A percentile compares a stretch with the other conserved stretches of the same genome.
phyloP scores from a whole-genome alignment of 2,888 invertebrate species.

The Pachliopta kotzebuea region DNA sequence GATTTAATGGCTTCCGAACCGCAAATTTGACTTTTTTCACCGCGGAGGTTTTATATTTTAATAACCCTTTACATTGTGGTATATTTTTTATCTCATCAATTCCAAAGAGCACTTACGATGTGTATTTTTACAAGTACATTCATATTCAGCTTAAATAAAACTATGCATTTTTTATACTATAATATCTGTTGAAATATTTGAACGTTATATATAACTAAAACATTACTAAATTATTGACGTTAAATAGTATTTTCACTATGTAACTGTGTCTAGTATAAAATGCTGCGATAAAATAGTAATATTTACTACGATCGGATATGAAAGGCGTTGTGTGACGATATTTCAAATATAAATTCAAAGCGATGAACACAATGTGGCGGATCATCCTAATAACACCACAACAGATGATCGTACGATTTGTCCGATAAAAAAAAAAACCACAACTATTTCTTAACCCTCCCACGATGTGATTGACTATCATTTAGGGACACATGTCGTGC shows the following conservation, averaged over 20 bases:
- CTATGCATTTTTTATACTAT: background rate
- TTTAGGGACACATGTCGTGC: slow-evolving; percentile 62
- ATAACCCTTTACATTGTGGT: slow-evolving; percentile 29
- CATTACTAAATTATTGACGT: background rate
- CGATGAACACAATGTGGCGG: too few relatives aligned
- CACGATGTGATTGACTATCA: slow-evolving; percentile 41
- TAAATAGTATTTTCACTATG: too few relatives aligned
- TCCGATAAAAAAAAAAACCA: slow-evolving; percentile 11
- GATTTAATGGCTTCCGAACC: slow-evolving; percentile 41
- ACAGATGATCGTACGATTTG: too few relatives aligned
- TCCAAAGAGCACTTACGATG: background rate
- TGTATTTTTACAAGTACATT: slow-evolving; percentile 18
- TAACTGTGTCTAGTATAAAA: too few relatives aligned
- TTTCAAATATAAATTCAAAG: too few relatives aligned
- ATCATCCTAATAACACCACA: background rate
- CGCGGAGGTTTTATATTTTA: slow-evolving; percentile 12
- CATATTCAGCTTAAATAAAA: background rate
- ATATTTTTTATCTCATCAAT: slow-evolving; percentile 8
- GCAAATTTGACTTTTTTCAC: slow-evolving; percentile 36
- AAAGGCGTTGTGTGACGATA: too few relatives aligned
- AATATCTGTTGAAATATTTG: background rate
- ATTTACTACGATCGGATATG: too few relatives aligned
- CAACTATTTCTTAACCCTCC: slow-evolving; percentile 48
- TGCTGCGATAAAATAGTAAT: too few relatives aligned
- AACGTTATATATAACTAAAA: background rate